These are phyloP conservation scores for Drosophila aldrichi DNA, from an alignment of 2,888 invertebrate species.

Conservation along the genomic window DNA sequence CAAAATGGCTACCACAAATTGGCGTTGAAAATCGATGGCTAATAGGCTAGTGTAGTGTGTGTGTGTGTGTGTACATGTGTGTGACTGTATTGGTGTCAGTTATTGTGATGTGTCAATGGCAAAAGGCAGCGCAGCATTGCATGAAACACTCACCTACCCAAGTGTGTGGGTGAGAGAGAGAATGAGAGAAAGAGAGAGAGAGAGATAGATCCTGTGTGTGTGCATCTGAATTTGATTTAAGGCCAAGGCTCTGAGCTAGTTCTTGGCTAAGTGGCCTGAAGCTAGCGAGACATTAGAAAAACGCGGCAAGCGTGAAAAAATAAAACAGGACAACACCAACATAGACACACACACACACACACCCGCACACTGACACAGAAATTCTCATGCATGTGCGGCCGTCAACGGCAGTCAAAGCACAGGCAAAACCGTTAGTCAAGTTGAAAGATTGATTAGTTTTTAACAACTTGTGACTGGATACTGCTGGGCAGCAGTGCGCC, in stretches of 20 bases:
- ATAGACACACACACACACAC: constrained; percentile 11
- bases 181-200: background rate
- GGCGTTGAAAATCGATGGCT: constrained; percentile 73
- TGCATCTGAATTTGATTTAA: constrained; percentile 73
- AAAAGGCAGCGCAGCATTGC: constrained; percentile 61
- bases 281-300: constrained; percentile 62
- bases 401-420: constrained; percentile 65
- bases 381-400: constrained; percentile 22
- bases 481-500: background rate
- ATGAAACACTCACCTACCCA: constrained; percentile 16
- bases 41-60: constrained; percentile 54
- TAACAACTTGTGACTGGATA: constrained; percentile 78
- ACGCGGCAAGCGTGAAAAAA: constrained; percentile 66
- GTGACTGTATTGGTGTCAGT: constrained; percentile 30
- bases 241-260: constrained; percentile 59
- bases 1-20: constrained; percentile 69
- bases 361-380: constrained; percentile 11
- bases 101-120: constrained; percentile 70
- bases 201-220: background rate
- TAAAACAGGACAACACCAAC: constrained; percentile 28
- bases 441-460: constrained; percentile 82
- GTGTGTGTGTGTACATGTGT: background rate
- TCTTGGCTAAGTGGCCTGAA: constrained; percentile 45
- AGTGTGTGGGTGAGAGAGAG: background rate
- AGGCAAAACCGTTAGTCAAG: constrained; percentile 77